Evolutionary conservation across 2,888 invertebrate species (phyloP), one percentile per base, ranked within the genome.

Genomic region (Lasioglossum pauxillum): DNA sequence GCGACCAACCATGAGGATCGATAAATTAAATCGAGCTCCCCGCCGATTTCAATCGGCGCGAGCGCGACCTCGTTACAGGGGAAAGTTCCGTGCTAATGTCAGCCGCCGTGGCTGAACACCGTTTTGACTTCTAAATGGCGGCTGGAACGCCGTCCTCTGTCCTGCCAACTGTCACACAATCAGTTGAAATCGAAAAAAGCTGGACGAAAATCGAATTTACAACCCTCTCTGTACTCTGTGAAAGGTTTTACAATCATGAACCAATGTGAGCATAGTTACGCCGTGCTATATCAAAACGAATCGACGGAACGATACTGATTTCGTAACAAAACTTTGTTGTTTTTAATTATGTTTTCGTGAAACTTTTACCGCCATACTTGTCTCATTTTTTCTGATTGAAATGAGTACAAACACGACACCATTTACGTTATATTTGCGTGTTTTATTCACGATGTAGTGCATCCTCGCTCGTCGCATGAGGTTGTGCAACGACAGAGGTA

Each of bases 11-110:
- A 75, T 57, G 87, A 74, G 82, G 84, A 83, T 90, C 88, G 87
- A 88, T 90, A 87, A 85, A 86, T 85, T 85, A 88, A 90, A 87
- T 88, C 84, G 79, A 88, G 78, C 82, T 75, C 76, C 71, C 27
- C 31, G 69, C 57, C 57, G 35, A 44, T 67, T 80, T 82, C 84
- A 88, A 88, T 78, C 77, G 75, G 35, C 67, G 79, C 60, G 76
- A 53, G 64, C 76, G 71, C 87, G 87, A 82, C 87, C 87, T 87
- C 87, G 75, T 88, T 88, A 81, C 73, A 83, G 83, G 78, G 80
- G 86, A 84, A 87, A 87, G 84, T 83, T 80, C 57, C 79, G 76
- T 27, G 78, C 60, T 84, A 84, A 86, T 84, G 87, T 77, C 81
- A 75, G 82, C 35, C 35, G 38, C 75, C 44, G 38, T 71, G 49